Base-by-base conservation (phyloP, 2,888 invertebrate genomes). In the Alloscopus bannaensis region DNA sequence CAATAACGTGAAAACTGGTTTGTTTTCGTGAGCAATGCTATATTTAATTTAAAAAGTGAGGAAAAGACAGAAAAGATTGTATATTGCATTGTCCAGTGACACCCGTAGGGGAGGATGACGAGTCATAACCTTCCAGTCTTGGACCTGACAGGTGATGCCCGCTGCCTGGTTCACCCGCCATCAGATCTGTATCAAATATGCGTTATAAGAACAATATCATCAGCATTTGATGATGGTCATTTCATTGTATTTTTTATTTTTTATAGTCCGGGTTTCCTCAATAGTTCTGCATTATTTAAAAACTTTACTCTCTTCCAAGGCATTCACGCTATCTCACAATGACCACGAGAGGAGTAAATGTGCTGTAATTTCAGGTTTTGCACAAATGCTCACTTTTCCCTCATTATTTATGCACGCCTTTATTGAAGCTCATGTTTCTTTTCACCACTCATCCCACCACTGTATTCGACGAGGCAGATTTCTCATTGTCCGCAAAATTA, bases 111-210 rank as follows among this genome's bases (percentile, higher is more conserved):
- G 84, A 85, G 42, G 86, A 86, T 18, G 84, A 84, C 13, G 86
- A 85, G 84, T 88, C 94, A 88, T 94, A 94, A 40, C 84, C 86
- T 0, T 93, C 91, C 26, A 94, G 88, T 0, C 93, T 79, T 57
- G 76, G 79, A 45, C 81, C 83, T 70, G 72, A 76, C 65, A 81
- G 72, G 71, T 83, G 83, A 76, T 76, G 76, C 64, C 76, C 75
- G 85, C 86, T 55, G 77, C 83, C 93, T 0, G 93, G 93, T 0
- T 93, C 93, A 0, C 93, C 92, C 22, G 60, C 69, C 47, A 81
- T 42, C 31, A 81, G 71, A 76, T 81, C 81, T 81, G 66, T 71
- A 81, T 76, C 69, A 76, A 75, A 22, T 57, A 66, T 40, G 40
- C 29, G 22, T 29, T 11, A 52, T 52, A 22, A 22, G 47, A 29